Percentiles rank a stretch among this genome's conserved stretches.
phyloP scores from a whole-genome alignment of 2,797 vertebrate species.

The Argentina silus region DNA sequence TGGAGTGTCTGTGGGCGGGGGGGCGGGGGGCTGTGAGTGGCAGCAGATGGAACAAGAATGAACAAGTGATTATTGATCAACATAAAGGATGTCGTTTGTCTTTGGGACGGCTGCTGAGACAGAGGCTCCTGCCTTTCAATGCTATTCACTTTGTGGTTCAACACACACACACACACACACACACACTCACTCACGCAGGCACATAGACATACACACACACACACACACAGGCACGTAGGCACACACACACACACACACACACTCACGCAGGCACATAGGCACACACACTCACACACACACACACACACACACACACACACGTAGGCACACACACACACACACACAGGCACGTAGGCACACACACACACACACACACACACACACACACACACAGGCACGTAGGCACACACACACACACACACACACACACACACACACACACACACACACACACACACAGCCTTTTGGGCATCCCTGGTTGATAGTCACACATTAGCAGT shows the following conservation, averaged over 20 bases:
- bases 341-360: slow-evolving; percentile 5
- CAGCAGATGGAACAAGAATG: slow-evolving; percentile 17
- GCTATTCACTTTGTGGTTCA: no score
- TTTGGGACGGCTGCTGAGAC: slow-evolving; percentile 45
- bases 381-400: no score
- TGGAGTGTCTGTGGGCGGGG: no score
- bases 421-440: slow-evolving; percentile 17
- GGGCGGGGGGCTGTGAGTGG: no score
- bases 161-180: slow-evolving; percentile 7
- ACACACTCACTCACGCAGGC: slow-evolving; percentile 25
- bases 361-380: neutral
- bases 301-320: slow-evolving; percentile 25
- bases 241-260: neutral
- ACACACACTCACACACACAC: slow-evolving; percentile 21
- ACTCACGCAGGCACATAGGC: no score
- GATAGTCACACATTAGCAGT: neutral
- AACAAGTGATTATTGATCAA: slow-evolving; percentile 26
- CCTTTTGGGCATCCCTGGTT: neutral
- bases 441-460: neutral
- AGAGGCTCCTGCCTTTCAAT: slow-evolving; percentile 21
- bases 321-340: slow-evolving; percentile 22
- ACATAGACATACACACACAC: slow-evolving; percentile 11
- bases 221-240: slow-evolving; percentile 7
- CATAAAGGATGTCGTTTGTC: slow-evolving; percentile 10
- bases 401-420: slow-evolving; percentile 15